These are phyloP conservation scores for Pteromalus puparum DNA, from an alignment of 1,140 invertebrate genomes.

Conservation along the genomic window DNA sequence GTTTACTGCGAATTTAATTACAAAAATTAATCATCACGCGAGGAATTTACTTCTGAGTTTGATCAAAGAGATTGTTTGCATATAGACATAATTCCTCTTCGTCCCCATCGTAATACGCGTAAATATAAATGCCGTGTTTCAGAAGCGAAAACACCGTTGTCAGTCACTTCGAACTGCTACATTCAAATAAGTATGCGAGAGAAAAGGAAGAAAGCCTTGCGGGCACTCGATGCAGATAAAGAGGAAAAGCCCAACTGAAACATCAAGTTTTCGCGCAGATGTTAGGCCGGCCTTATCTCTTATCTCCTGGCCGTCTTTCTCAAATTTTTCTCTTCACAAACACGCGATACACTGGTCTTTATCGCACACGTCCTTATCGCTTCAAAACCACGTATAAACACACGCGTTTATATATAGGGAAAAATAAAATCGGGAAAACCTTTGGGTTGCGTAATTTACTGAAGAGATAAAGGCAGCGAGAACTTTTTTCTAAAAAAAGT, in stretches of 20 bases:
- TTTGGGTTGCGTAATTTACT: neutral
- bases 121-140: too few relatives aligned
- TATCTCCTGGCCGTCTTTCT: neutral
- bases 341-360: conserved; percentile 37
- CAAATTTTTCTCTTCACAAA: conserved; percentile 22
- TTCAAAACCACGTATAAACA: neutral
- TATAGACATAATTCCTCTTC: too few relatives aligned
- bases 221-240: neutral
- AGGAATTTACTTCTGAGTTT: too few relatives aligned
- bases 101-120: too few relatives aligned
- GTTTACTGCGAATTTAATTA: too few relatives aligned
- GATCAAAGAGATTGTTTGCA: too few relatives aligned
- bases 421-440: conserved; percentile 33
- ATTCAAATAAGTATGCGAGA: too few relatives aligned
- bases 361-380: conserved; percentile 29
- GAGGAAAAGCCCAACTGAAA: neutral
- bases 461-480: neutral
- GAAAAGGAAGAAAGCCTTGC: too few relatives aligned
- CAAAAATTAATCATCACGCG: too few relatives aligned
- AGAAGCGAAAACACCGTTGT: too few relatives aligned
- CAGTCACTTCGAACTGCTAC: too few relatives aligned
- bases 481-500: conserved; percentile 5
- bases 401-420: neutral
- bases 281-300: neutral
- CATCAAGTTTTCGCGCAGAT: neutral